A percentile compares a stretch with the other conserved stretches of the same genome.
These are phyloP conservation scores for Nomada fucata DNA, from an alignment of 2,888 invertebrate genomes.

Conservation along the genomic window DNA sequence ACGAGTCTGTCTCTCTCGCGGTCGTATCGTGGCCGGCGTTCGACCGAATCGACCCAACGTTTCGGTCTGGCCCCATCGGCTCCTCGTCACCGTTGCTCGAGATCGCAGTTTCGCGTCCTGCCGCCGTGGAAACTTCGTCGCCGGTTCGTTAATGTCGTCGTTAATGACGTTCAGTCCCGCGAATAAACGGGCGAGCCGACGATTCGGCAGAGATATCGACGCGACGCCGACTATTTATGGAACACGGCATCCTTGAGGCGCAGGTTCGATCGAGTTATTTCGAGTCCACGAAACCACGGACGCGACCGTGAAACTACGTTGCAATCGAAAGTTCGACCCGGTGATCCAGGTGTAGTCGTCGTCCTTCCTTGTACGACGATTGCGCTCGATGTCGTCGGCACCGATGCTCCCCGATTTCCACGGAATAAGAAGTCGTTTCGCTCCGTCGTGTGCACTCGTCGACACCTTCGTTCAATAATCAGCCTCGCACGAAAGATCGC, in stretches of 20 bases:
- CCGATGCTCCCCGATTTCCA: too few species aligned
- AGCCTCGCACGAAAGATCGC: not conserved
- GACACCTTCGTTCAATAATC: not conserved
- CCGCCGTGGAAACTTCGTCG: slow-evolving; percentile 27
- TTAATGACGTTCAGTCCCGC: too few species aligned
- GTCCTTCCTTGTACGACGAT: not conserved
- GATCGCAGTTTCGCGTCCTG: slow-evolving; percentile 40
- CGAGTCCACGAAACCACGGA: slow-evolving; percentile 27
- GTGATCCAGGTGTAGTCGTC: not conserved
- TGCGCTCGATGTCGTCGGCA: too few species aligned
- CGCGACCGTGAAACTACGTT: slow-evolving; percentile 31
- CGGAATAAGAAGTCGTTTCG: too few species aligned
- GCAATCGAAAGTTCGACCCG: slow-evolving; percentile 33
- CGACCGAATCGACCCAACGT: slow-evolving; percentile 54
- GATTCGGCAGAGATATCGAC: not conserved
- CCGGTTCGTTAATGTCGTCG: slow-evolving; percentile 10
- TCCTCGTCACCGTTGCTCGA: slow-evolving; percentile 23
- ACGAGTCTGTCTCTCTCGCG: slow-evolving; percentile 54
- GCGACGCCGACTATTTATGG: slow-evolving; percentile 51
- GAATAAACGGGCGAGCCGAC: not conserved
- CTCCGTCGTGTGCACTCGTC: not conserved
- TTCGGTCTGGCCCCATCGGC: slow-evolving; percentile 45
- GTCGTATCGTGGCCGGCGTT: slow-evolving; percentile 46
- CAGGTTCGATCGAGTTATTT: slow-evolving; percentile 52
- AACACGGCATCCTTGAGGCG: slow-evolving; percentile 35